These are phyloP conservation scores for Upupa epops DNA, from an alignment of 2,113 vertebrate species.

Conservation along the genomic window DNA sequence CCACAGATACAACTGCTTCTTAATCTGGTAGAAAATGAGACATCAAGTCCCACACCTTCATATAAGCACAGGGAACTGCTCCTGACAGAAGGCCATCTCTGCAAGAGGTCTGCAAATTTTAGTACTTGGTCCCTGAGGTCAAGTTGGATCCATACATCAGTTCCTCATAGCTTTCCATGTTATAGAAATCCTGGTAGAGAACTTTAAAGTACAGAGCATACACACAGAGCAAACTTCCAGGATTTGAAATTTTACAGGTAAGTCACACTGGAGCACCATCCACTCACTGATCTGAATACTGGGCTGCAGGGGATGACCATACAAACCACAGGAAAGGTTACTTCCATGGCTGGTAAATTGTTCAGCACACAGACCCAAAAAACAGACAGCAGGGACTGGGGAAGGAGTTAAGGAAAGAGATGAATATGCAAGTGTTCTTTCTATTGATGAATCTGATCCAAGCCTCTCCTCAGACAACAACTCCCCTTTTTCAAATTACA, in stretches of 20 bases:
- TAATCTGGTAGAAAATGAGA: background rate
- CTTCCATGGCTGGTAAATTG: background rate
- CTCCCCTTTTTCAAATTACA: background rate
- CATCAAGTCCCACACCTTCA: background rate
- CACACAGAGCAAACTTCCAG: background rate
- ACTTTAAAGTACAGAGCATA: background rate
- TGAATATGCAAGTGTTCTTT: background rate
- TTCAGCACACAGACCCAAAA: background rate
- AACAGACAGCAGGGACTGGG: rapidly evolving
- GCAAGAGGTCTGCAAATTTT: background rate
- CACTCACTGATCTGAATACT: background rate
- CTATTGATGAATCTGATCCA: background rate
- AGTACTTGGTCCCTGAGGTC: background rate
- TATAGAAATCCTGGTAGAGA: background rate
- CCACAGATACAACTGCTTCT: background rate
- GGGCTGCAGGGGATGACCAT: background rate
- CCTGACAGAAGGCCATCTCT: background rate
- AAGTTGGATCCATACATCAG: background rate
- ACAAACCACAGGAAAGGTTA: background rate
- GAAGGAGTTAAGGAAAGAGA: background rate
- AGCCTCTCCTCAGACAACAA: background rate
- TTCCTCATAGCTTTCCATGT: background rate
- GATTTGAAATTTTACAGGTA: background rate
- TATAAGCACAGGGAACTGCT: background rate
- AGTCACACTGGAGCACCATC: background rate